A percentile compares a stretch with the other conserved stretches of the same genome.
Conservation (phyloP, 2,888 invertebrate genomes). For the Hyposoter didymator region DNA sequence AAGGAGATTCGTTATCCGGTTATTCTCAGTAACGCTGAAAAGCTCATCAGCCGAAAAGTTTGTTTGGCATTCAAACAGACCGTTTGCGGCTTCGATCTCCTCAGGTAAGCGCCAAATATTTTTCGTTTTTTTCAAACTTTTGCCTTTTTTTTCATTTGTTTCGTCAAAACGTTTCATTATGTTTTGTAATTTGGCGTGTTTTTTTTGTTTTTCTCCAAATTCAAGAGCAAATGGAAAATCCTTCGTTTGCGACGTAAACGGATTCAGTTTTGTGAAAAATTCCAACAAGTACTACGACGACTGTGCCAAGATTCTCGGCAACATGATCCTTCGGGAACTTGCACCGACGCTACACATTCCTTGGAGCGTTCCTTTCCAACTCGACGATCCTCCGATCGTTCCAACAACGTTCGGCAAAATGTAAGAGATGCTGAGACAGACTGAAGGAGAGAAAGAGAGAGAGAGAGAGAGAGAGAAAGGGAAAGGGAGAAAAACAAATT, state of each 20-base stretch:
- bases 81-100: conserved; percentile 99
- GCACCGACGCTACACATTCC: conserved; percentile 98
- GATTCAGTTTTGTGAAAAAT: conserved; percentile 99
- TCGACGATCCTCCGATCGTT: conserved; percentile 99
- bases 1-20: conserved; percentile 99
- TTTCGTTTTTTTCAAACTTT: no score
- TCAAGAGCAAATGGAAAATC: conserved; percentile 98
- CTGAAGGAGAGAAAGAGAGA: neutral
- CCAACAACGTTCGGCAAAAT: conserved; percentile 99
- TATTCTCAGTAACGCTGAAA: conserved; percentile 98
- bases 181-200: neutral
- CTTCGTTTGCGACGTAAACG: conserved; percentile 99
- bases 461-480: conserved; percentile 12
- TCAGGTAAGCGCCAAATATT: conserved; percentile 86
- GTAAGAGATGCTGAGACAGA: conserved; percentile 82
- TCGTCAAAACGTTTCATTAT: neutral
- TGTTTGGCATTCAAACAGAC: conserved; percentile 99
- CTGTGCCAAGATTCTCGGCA: conserved; percentile 98
- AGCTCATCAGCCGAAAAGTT: conserved; percentile 98
- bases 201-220: conserved; percentile 59
- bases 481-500: conserved; percentile 7
- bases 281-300: conserved; percentile 99
- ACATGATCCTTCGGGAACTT: conserved; percentile 97
- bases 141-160: neutral
- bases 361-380: conserved; percentile 98